Percentiles rank a stretch among this genome's conserved stretches.
These are phyloP conservation scores for Ectemnius continuus DNA, from an alignment of 2,888 invertebrate genomes.

Conservation along the genomic window DNA sequence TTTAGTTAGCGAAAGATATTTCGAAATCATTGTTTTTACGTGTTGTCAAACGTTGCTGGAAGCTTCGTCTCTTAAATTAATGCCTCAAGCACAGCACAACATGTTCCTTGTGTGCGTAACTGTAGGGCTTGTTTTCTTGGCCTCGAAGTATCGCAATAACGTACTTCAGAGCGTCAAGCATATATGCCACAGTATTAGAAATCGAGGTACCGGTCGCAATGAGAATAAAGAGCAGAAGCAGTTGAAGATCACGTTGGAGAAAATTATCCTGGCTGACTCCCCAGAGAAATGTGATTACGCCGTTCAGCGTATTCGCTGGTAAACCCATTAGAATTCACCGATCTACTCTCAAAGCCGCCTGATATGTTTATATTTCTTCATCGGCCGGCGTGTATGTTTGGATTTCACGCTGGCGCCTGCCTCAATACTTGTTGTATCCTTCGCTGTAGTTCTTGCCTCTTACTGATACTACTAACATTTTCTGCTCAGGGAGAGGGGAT, in stretches of 20 bases:
- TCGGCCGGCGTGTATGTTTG: background rate
- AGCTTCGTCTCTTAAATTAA: constrained; percentile 51
- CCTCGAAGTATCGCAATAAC: constrained; percentile 74
- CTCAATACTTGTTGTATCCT: constrained; percentile 10
- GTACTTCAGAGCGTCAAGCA: constrained; percentile 71
- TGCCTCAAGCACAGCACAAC: constrained; percentile 64
- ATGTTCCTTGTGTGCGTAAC: constrained; percentile 75
- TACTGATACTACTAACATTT: no score
- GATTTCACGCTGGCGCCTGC: background rate
- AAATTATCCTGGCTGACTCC: constrained; percentile 74
- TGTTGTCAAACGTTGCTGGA: constrained; percentile 7
- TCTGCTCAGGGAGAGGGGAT: no score
- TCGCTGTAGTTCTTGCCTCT: no score
- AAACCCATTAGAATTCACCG: constrained; percentile 45
- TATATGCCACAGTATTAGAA: constrained; percentile 66
- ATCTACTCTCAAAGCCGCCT: background rate
- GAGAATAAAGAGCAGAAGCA: constrained; percentile 45
- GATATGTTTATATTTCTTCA: constrained; percentile 39
- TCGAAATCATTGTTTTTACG: constrained; percentile 32
- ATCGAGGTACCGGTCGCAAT: constrained; percentile 25
- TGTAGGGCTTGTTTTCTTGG: constrained; percentile 73
- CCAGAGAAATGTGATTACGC: constrained; percentile 75
- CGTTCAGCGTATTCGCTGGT: constrained; percentile 75
- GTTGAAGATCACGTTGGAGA: constrained; percentile 63
- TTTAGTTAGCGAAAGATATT: no score